phyloP scores from a whole-genome alignment of 2,113 vertebrate genomes.

The Nannobrachium achirus region DNA sequence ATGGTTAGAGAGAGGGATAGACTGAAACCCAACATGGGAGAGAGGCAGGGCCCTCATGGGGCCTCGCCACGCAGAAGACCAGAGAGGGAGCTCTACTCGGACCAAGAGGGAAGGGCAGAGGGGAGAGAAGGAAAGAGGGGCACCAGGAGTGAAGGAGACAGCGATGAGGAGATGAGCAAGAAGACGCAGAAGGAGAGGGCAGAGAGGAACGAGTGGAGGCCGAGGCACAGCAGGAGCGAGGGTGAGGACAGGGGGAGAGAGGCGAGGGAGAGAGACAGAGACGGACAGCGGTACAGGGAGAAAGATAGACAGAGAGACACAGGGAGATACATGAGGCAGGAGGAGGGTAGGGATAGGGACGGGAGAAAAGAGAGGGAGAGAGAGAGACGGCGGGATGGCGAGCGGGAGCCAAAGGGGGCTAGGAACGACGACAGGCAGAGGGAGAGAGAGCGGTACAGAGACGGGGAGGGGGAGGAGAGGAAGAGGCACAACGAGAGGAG shows the following conservation, averaged over 20 bases:
- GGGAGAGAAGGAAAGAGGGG: constrained; percentile 52
- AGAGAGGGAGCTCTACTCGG: constrained; percentile 47
- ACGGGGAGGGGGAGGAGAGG: constrained; percentile 16
- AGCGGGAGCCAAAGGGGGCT: constrained; percentile 5
- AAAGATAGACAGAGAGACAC: constrained; percentile 10
- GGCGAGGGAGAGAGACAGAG: constrained; percentile 28
- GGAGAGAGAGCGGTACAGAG: constrained; percentile 31
- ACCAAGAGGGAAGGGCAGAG: constrained; percentile 35
- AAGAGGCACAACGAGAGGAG: constrained; percentile 9
- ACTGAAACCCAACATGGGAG: constrained; percentile 16
- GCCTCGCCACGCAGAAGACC: constrained; percentile 36
- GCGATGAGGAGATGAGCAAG: constrained; percentile 52
- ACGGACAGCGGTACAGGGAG: constrained; percentile 36
- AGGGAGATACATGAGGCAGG: constrained; percentile 1
- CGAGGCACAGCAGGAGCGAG: constrained; percentile 68
- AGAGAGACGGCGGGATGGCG: constrained; percentile 10
- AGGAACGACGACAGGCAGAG: constrained; percentile 23
- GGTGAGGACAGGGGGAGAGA: constrained; percentile 46
- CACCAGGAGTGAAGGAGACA: constrained; percentile 72
- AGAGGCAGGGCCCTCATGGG: constrained; percentile 28
- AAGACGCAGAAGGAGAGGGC: constrained; percentile 36
- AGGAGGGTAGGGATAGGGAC: constrained; percentile 7
- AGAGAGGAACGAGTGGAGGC: constrained; percentile 25
- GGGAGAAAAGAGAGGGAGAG: constrained; percentile 21
- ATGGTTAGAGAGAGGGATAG: constrained; percentile 53